Percentiles rank a stretch among this genome's conserved stretches.
Evolutionary conservation across 1,140 invertebrate genomes (phyloP).

Genomic region (Nebria ingens): DNA sequence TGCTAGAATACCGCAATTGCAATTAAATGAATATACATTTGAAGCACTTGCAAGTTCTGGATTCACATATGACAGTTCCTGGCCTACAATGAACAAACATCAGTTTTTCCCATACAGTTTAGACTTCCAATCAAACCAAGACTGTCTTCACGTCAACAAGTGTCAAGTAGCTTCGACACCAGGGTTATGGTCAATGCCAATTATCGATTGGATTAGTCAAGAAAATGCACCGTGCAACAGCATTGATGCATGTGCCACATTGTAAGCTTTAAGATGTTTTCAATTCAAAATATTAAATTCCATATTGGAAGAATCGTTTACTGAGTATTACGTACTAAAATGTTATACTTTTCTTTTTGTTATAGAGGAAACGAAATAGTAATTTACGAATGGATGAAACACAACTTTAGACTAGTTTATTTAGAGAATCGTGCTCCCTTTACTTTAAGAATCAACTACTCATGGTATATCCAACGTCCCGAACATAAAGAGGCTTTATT

Average conservation of each 20-base stretch:
- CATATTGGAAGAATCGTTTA: background rate
- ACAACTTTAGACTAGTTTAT: slow-evolving; percentile 40
- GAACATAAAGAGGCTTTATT: slow-evolving; percentile 27
- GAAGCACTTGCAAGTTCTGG: slow-evolving; percentile 38
- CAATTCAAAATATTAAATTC: background rate
- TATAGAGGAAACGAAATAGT: slow-evolving; percentile 27
- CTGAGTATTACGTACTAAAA: background rate
- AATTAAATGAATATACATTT: slow-evolving; percentile 36
- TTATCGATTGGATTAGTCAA: slow-evolving; percentile 46
- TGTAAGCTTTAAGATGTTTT: slow-evolving; percentile 30
- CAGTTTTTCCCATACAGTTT: slow-evolving; percentile 55
- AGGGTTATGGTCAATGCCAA: slow-evolving; percentile 51
- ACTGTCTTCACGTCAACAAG: slow-evolving; percentile 47
- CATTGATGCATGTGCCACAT: slow-evolving; percentile 44
- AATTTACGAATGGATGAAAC: slow-evolving; percentile 37
- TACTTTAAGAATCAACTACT: slow-evolving; percentile 41
- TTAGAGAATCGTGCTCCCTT: slow-evolving; percentile 43
- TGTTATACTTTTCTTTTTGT: background rate
- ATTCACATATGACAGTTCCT: slow-evolving; percentile 52
- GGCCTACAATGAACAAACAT: slow-evolving; percentile 43
- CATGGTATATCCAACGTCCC: slow-evolving; percentile 34
- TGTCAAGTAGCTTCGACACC: slow-evolving; percentile 52
- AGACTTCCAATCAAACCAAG: slow-evolving; percentile 48
- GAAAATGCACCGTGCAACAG: slow-evolving; percentile 44
- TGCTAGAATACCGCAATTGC: slow-evolving; percentile 23